A percentile compares a stretch with the other conserved stretches of the same genome.
Evolutionary conservation across 1,140 invertebrate species (phyloP).

Genomic region (Drosophila busckii): DNA sequence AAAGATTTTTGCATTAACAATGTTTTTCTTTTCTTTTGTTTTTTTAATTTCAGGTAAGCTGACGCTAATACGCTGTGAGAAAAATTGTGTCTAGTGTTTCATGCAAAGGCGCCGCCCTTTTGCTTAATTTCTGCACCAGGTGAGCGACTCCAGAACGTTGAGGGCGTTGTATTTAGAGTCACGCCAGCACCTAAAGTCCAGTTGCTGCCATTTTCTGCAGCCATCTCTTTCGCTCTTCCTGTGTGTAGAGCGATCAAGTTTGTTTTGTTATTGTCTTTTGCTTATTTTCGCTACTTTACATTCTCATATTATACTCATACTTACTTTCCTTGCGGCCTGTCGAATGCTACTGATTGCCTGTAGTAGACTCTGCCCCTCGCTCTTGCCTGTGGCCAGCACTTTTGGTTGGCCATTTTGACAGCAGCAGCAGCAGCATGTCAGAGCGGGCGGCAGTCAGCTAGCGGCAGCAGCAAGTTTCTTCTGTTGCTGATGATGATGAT

Average conservation of each 20-base stretch:
- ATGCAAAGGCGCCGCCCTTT: too few relatives aligned
- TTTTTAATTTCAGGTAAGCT: too few relatives aligned
- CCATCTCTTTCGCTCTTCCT: neutral
- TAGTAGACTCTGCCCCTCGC: slow-evolving; percentile 42
- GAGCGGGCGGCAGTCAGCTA: neutral
- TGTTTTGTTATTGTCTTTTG: slow-evolving; percentile 32
- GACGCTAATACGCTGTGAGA: too few relatives aligned
- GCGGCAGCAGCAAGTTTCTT: slow-evolving; percentile 11
- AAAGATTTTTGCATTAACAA: too few relatives aligned
- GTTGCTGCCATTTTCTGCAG: neutral
- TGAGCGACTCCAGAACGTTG: too few relatives aligned
- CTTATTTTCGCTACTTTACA: slow-evolving; percentile 49
- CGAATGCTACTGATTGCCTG: slow-evolving; percentile 59
- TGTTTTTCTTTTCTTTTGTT: too few relatives aligned
- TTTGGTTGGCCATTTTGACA: slow-evolving; percentile 44
- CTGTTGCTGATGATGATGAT: slow-evolving; percentile 43
- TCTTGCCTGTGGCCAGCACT: too few relatives aligned
- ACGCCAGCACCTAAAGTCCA: too few relatives aligned
- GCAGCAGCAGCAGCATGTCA: slow-evolving; percentile 9
- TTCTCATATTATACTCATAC: slow-evolving; percentile 55
- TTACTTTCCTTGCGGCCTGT: slow-evolving; percentile 38
- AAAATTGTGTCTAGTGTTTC: too few relatives aligned
- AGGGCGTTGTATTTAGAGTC: too few relatives aligned
- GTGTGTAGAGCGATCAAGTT: slow-evolving; percentile 3
- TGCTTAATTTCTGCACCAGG: too few relatives aligned